Evolutionary conservation across 2,888 invertebrate species (phyloP).

Genomic region (Luperina nickerlii): DNA sequence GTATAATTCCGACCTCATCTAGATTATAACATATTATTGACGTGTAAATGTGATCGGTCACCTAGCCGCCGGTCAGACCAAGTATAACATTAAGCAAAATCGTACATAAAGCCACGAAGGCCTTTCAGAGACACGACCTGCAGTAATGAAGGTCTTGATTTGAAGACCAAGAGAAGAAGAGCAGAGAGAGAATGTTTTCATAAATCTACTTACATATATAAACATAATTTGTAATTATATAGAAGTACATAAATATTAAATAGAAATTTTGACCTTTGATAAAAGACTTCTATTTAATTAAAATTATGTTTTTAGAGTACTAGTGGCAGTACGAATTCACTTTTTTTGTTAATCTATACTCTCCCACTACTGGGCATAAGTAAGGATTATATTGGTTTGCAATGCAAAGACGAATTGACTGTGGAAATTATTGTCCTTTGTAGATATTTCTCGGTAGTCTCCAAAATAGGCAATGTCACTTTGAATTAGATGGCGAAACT

Average conservation of each 20-base stretch:
- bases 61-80: too few relatives aligned
- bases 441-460: neutral
- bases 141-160: too few relatives aligned
- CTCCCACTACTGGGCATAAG: too few relatives aligned
- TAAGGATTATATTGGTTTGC: neutral
- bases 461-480: neutral
- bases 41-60: neutral
- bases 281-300: neutral
- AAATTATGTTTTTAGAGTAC: neutral
- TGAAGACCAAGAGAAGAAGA: too few relatives aligned
- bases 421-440: neutral
- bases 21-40: neutral
- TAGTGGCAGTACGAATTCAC: too few relatives aligned
- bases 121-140: too few relatives aligned
- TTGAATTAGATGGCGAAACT: slow-evolving; percentile 6
- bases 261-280: too few relatives aligned
- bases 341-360: too few relatives aligned
- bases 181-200: neutral
- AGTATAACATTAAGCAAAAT: too few relatives aligned
- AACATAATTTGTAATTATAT: neutral
- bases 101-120: too few relatives aligned
- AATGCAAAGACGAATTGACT: neutral
- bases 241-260: too few relatives aligned
- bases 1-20: neutral
- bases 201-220: neutral